These are phyloP conservation scores for Drosophila falleni DNA, from an alignment of 2,888 invertebrate species.

Conservation along the genomic window DNA sequence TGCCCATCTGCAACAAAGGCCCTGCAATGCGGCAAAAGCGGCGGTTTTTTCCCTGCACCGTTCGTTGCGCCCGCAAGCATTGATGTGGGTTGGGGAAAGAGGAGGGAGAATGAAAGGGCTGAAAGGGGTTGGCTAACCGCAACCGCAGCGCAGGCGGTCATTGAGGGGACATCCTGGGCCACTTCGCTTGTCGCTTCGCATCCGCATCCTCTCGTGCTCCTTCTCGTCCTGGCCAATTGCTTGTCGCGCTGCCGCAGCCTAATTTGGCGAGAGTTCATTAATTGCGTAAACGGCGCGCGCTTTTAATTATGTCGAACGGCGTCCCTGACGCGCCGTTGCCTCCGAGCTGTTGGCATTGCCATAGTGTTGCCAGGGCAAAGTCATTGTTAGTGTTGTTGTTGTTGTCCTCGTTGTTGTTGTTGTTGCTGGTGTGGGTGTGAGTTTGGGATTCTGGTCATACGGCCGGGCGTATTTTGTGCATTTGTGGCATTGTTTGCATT, in stretches of 20 bases:
- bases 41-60: conserved; percentile 71
- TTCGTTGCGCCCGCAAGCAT: conserved; percentile 36
- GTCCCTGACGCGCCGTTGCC: conserved; percentile 35
- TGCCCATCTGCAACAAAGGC: conserved; percentile 70
- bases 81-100: conserved; percentile 11
- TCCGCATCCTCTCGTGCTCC: conserved; percentile 2
- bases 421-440: not conserved
- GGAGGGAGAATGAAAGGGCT: not conserved
- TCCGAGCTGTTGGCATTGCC: not conserved
- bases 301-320: conserved; percentile 79
- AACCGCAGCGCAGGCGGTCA: conserved; percentile 63
- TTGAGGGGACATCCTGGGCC: conserved; percentile 46
- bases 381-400: not conserved
- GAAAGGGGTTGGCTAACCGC: conserved; percentile 29
- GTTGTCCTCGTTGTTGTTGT: not conserved
- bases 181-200: conserved; percentile 18
- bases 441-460: conserved; percentile 40
- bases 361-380: conserved; percentile 9
- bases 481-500: conserved; percentile 78
- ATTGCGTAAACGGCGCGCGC: conserved; percentile 80
- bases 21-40: conserved; percentile 79
- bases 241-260: conserved; percentile 78
- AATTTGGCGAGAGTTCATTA: conserved; percentile 80
- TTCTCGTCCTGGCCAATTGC: conserved; percentile 62
- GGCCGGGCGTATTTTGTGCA: conserved; percentile 71